A percentile compares a stretch with the other conserved stretches of the same genome.
Conservation (phyloP, 2,797 vertebrate genomes). For the Iguana delicatissima region DNA sequence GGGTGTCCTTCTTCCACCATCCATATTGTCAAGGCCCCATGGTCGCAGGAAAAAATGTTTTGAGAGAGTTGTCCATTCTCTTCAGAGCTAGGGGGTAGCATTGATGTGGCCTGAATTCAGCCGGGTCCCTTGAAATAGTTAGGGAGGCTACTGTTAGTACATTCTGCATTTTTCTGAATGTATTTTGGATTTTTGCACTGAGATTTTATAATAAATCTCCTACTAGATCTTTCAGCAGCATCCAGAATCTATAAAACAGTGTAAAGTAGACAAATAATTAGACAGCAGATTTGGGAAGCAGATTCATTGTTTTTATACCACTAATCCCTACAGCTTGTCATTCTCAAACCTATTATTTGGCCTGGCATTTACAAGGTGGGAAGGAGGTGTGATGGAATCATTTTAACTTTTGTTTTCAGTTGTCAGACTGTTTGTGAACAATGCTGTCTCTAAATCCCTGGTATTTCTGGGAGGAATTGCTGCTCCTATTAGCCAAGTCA, state of each 20-base stretch:
- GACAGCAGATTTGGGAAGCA: background rate
- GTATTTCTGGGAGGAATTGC: background rate
- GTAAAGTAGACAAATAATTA: background rate
- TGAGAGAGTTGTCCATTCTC: background rate
- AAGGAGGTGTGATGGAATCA: background rate
- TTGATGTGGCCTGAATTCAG: background rate
- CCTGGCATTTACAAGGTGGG: background rate
- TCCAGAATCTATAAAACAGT: background rate
- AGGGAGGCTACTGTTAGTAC: background rate
- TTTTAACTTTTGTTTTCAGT: background rate
- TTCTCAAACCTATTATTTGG: background rate
- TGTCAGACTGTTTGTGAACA: background rate
- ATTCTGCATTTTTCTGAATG: background rate
- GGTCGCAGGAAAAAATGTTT: background rate
- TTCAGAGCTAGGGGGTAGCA: background rate
- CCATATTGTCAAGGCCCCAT: background rate
- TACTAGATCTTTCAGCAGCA: background rate
- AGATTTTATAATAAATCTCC: background rate
- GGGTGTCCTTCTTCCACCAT: background rate
- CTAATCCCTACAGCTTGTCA: background rate
- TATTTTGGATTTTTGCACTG: background rate
- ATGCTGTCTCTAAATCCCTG: background rate
- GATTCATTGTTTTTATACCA: background rate
- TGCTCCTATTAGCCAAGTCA: background rate
- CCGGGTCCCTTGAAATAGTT: background rate